Conservation (phyloP, 2,113 vertebrate species). For the Tamias sibiricus region DNA sequence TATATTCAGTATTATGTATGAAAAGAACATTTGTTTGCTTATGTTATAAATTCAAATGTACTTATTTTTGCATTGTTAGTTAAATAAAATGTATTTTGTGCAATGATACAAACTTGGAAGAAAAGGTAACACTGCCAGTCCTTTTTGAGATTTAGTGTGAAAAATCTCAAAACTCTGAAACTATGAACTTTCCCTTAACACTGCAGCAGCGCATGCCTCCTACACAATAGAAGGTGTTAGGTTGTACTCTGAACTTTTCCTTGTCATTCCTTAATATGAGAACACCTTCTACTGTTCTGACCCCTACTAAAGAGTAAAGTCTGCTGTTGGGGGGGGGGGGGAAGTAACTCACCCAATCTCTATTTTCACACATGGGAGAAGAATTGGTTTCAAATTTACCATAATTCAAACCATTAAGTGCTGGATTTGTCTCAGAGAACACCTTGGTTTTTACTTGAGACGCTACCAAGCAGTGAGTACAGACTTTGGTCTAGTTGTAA, state of each 20-base stretch:
- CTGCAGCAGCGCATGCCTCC: neutral
- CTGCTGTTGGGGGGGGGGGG: neutral
- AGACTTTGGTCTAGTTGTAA: neutral
- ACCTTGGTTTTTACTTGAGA: conserved; percentile 26
- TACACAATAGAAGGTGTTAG: neutral
- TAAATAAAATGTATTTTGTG: neutral
- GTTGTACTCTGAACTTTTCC: conserved; percentile 25
- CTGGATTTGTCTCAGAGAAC: conserved; percentile 48
- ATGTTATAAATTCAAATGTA: neutral
- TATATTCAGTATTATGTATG: neutral
- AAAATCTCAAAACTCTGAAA: neutral
- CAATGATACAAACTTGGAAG: neutral
- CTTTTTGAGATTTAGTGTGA: neutral
- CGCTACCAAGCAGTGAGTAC: neutral
- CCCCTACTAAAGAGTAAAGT: conserved; percentile 44
- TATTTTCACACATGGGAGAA: conserved; percentile 47
- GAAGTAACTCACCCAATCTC: neutral
- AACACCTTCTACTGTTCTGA: conserved; percentile 56
- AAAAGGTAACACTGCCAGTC: neutral
- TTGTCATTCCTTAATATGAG: conserved; percentile 46
- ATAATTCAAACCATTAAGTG: conserved; percentile 52
- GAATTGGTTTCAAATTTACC: conserved; percentile 67
- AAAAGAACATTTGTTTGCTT: neutral
- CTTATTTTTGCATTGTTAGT: neutral
- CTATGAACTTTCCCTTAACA: neutral